These are phyloP conservation scores for Mastigias papua DNA, from an alignment of 30 jellyfish, hydroid and myxozoan genomes.

Conservation along the genomic window DNA sequence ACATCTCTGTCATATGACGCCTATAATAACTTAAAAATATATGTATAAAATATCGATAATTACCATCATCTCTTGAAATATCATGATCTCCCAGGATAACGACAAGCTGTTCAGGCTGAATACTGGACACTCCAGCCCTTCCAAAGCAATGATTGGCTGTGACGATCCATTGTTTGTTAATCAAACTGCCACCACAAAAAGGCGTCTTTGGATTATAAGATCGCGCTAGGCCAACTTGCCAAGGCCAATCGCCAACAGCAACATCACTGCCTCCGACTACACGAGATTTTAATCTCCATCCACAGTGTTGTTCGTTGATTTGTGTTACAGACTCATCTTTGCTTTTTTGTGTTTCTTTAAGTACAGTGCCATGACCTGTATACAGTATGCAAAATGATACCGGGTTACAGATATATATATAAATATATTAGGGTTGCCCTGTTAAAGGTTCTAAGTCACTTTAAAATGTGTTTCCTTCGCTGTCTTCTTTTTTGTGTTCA, in stretches of 20 bases:
- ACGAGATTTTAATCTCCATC: slow-evolving; percentile 43
- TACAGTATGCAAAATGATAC: too few species aligned
- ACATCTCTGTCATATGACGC: too few species aligned
- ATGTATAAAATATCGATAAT: not conserved
- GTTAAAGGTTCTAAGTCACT: too few species aligned
- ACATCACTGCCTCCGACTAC: slow-evolving; percentile 58
- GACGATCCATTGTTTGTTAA: slow-evolving; percentile 58
- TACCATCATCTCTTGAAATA: not conserved
- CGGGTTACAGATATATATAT: too few species aligned
- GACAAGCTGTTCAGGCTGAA: not conserved
- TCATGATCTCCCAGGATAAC: slow-evolving; percentile 39
- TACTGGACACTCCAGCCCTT: slow-evolving; percentile 6
- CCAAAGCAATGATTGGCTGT: slow-evolving; percentile 66
- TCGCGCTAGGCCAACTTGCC: slow-evolving; percentile 58
- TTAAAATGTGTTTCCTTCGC: too few species aligned
- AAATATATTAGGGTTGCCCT: too few species aligned
- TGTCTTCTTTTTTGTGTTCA: too few species aligned
- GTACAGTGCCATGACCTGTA: too few species aligned
- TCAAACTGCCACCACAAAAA: slow-evolving; percentile 58
- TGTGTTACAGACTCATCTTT: not conserved
- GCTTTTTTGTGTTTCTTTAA: not conserved
- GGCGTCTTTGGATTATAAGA: not conserved
- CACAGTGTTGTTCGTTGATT: slow-evolving; percentile 31
- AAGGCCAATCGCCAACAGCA: slow-evolving; percentile 65
- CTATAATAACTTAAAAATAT: too few species aligned